These are phyloP conservation scores for Plebejus anna DNA, from an alignment of 2,888 invertebrate genomes.

Conservation along the genomic window DNA sequence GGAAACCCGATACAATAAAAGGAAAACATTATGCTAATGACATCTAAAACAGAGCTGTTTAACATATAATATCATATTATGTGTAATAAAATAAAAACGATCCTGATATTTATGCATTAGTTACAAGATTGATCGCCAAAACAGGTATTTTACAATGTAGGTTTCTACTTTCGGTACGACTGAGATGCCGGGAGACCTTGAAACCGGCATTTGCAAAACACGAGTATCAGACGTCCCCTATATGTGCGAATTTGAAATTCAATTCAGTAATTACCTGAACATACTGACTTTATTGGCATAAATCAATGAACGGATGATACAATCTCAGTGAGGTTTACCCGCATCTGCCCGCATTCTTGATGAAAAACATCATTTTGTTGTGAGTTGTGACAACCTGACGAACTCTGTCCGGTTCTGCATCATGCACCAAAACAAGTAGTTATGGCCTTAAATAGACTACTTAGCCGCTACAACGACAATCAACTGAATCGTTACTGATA, in stretches of 20 bases:
- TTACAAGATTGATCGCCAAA: constrained; percentile 41
- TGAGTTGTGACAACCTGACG: not conserved
- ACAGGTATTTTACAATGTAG: constrained; percentile 63
- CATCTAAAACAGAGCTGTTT: constrained; percentile 11
- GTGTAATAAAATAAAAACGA: constrained; percentile 33
- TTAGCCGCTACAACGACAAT: not conserved
- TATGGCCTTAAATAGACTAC: not conserved
- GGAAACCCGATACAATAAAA: constrained; percentile 15
- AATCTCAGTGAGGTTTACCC: not conserved
- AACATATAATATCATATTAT: constrained; percentile 28
- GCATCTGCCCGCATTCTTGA: not conserved
- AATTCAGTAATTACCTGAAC: constrained; percentile 30
- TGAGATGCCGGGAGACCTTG: constrained; percentile 70
- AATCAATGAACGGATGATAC: constrained; percentile 14
- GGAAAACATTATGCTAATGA: constrained; percentile 21
- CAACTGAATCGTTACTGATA: too few species aligned
- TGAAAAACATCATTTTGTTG: not conserved
- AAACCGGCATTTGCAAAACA: constrained; percentile 59
- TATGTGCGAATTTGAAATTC: constrained; percentile 50
- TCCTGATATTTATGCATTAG: constrained; percentile 39
- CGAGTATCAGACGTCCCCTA: constrained; percentile 47
- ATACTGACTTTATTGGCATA: constrained; percentile 18
- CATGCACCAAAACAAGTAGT: not conserved
- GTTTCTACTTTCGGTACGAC: constrained; percentile 63
- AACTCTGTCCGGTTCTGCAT: not conserved